Base-by-base conservation (phyloP, 2,113 vertebrate species). In the Todiramphus chloris region DNA sequence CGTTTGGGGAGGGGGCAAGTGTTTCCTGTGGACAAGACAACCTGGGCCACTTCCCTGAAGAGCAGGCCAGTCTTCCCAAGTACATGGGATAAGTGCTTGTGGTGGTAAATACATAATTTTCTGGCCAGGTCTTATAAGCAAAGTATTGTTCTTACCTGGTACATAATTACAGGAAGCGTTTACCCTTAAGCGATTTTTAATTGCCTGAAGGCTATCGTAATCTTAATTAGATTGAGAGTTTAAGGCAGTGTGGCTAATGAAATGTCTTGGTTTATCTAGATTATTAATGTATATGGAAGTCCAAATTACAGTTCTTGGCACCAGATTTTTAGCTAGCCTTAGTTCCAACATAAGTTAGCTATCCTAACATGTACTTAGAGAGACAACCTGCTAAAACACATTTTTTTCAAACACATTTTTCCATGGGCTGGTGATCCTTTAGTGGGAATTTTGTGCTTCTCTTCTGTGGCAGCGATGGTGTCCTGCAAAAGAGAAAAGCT, bases 1-100 rank as follows among this genome's bases (percentile, higher is more conserved):
- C 18, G 5, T 48, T 64, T 1, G 35, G 24, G 18, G 5, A 6
- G 2, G 4, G 20, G 3, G 16, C 4, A 1, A 0, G 0, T 35
- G 0, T 43, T 83, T 50, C 55, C 19, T 6, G 0, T 33, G 58
- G 33, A 27, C 1, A 0, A 5, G 46, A 33, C 67, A 81, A 7
- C 16, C 23, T 48, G 35, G 23, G 69, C 50, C 35, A 4, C 16
- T 77, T 81, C 31, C 27, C 51, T 87, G 60, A 10, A 78, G 84
- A 82, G 21, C 27, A 16, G 59, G 13, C 56, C 72, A 25, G 30
- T 75, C 75, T 24, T 94, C 51, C 64, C 35, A 23, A 33, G 25
- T 25, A 15, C 20, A 39, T 48, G 35, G 28, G n/a, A 28, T 64
- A 81, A 41, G 27, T 24, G 20, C 25, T 77, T 27, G 43, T 77